A percentile compares a stretch with the other conserved stretches of the same genome.
Conservation (phyloP, 2,888 invertebrate species). For the Rhamnusium bicolor region DNA sequence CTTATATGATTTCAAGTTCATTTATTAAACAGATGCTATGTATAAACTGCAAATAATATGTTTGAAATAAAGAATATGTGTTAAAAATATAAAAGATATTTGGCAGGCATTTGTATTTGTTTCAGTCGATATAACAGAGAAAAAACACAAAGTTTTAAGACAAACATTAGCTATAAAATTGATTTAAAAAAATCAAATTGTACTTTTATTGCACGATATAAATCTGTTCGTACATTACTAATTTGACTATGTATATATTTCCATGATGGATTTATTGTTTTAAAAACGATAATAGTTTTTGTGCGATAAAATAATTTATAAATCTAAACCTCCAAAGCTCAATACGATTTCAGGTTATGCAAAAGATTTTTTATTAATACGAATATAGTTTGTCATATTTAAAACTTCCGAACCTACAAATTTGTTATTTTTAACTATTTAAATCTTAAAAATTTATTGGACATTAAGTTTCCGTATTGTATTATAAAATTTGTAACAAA, state of each 20-base stretch:
- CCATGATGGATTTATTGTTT: not conserved
- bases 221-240: not conserved
- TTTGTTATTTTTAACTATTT: too few species aligned
- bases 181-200: not conserved
- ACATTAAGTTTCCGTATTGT: too few species aligned
- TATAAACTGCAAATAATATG: constrained; percentile 28
- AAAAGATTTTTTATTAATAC: too few species aligned
- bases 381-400: too few species aligned
- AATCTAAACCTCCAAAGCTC: too few species aligned
- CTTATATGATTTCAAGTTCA: not conserved
- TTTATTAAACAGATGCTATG: constrained; percentile 2
- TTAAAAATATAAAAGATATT: constrained; percentile 54
- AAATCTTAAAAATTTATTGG: too few species aligned
- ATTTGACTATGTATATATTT: not conserved
- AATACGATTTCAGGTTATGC: too few species aligned
- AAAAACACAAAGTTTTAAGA: constrained; percentile 14
- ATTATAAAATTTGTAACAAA: too few species aligned
- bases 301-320: too few species aligned
- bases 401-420: too few species aligned
- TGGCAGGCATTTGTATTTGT: constrained; percentile 52
- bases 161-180: constrained; percentile 15
- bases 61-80: constrained; percentile 37
- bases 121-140: constrained; percentile 8
- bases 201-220: not conserved
- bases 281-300: not conserved